These are phyloP conservation scores for Pongo pygmaeus DNA, from an alignment of 2,113 vertebrate species.

Conservation along the genomic window DNA sequence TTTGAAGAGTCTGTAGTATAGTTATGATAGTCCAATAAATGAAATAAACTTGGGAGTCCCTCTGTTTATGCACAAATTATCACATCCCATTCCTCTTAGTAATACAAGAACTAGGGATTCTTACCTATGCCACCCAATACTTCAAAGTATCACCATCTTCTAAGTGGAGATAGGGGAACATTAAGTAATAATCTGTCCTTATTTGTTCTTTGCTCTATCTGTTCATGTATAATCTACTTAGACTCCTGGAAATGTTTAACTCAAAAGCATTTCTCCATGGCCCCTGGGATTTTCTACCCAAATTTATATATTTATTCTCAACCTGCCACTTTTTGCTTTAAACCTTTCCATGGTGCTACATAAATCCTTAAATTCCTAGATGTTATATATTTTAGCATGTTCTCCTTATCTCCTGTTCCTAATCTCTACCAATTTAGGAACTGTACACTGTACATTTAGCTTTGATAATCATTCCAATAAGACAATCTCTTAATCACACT, in stretches of 20 bases:
- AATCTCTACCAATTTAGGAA: background rate
- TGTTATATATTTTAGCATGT: background rate
- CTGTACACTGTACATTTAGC: background rate
- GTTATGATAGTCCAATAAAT: background rate
- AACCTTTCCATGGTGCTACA: background rate
- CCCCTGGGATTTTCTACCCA: background rate
- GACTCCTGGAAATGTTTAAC: background rate
- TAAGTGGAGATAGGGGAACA: background rate
- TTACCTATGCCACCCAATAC: background rate
- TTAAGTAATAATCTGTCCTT: background rate
- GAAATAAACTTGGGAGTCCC: background rate
- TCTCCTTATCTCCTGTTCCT: background rate
- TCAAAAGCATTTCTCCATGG: background rate
- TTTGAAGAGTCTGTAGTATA: background rate
- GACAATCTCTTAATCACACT: background rate
- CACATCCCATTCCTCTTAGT: background rate
- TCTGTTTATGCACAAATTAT: background rate
- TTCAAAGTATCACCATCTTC: background rate
- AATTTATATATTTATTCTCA: conserved; percentile 24
- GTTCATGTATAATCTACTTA: background rate
- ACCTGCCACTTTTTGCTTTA: background rate
- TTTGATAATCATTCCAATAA: background rate
- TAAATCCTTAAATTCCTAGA: conserved; percentile 13
- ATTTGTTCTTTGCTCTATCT: background rate
- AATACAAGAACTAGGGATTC: background rate